Evolutionary conservation across 2,888 invertebrate species (phyloP).

Genomic region (Drosophila anomelani): DNA sequence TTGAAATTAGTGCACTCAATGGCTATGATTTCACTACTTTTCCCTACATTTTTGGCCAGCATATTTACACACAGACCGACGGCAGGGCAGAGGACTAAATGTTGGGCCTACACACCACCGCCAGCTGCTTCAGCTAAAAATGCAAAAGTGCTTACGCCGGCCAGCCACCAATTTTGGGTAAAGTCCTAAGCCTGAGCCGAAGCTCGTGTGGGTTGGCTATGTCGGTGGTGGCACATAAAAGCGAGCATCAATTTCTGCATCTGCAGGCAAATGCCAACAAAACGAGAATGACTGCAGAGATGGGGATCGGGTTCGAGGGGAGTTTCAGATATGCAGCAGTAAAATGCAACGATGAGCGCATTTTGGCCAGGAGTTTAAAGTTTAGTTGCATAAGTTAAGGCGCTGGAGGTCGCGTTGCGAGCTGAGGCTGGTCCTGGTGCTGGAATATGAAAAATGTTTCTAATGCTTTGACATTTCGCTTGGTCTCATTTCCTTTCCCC

Average conservation of each 20-base stretch:
- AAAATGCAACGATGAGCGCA: constrained; percentile 58
- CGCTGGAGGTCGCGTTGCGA: constrained; percentile 17
- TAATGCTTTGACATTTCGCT: constrained; percentile 44
- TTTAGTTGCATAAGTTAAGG: constrained; percentile 62
- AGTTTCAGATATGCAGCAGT: constrained; percentile 25
- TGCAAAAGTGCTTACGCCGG: constrained; percentile 57
- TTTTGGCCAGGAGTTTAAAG: constrained; percentile 51
- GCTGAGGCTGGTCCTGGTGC: constrained; percentile 23
- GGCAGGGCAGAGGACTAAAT: constrained; percentile 5
- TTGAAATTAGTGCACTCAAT: constrained; percentile 78
- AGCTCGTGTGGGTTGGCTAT: not conserved
- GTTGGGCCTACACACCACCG: constrained; percentile 13
- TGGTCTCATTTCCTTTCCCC: not conserved
- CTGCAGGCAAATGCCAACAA: constrained; percentile 40
- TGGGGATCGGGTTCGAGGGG: constrained; percentile 7
- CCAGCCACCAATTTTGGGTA: constrained; percentile 34
- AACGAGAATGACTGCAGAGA: constrained; percentile 11
- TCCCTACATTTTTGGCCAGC: constrained; percentile 53
- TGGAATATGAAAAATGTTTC: constrained; percentile 39
- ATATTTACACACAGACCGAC: constrained; percentile 45
- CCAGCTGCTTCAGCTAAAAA: constrained; percentile 52
- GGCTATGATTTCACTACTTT: constrained; percentile 62
- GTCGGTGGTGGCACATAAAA: constrained; percentile 29
- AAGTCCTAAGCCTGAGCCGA: not conserved
- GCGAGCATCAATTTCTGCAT: constrained; percentile 69